Base-by-base conservation (phyloP, 2,888 invertebrate species). In the Limenitis camilla region DNA sequence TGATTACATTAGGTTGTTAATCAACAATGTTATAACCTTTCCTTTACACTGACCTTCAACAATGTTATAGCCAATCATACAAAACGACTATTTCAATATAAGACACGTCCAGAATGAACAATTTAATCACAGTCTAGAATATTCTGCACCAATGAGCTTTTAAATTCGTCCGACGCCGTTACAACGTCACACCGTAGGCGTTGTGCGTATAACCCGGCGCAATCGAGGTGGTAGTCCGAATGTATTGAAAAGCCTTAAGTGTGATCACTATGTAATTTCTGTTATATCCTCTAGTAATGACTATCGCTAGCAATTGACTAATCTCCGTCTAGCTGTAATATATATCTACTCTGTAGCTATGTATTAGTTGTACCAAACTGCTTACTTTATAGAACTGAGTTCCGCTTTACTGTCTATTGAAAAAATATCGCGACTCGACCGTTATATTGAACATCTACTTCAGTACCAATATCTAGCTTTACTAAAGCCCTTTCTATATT, bases 221-320 rank as follows among this genome's bases (percentile, higher is more conserved):
- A 75, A 65, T 66, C 65, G 61, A 59, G 66, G 69, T 65, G 67
- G 67, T 69, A 65, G 55, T 65, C 68, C 69, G 68, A 72, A 71
- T 67, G 58, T 56, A 62, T 59, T 74, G 73, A 74, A 72, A 83
- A 83, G 82, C 81, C 79, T 76, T 78, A 74, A 63, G 67, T 76
- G 78, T 79, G 76, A 67, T 74, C 64, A 69, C 71, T 76, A 72
- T 76, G 67, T 59, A 74, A 67, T 67, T 75, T 76, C 78, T 68
- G 63, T 67, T 68, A 74, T 73, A 69, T 74, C 71, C 62, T 74
- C 73, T 78, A 81, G 72, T 80, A 76, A 75, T 71, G 69, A 76
- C 77, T 85, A 86, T 79, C 77, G 83, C 86, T 87, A 87, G 85
- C 86, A 87, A 87, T 87, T 86, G 86, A 87, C 86, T 86, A 85